Conservation (phyloP, 1,140 invertebrate genomes). For the Vanessa atalanta region DNA sequence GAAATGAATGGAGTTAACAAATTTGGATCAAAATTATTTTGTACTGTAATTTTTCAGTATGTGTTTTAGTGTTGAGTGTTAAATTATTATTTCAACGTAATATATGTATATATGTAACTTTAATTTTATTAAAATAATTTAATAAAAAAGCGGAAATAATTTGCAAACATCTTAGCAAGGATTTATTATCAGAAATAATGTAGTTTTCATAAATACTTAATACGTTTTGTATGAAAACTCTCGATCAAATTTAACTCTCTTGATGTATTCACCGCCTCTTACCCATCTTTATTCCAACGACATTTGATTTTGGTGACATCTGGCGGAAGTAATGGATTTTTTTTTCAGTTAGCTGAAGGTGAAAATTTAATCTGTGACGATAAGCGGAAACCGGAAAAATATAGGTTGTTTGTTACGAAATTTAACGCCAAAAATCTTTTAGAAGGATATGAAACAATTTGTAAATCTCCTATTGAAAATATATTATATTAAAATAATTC, state of each 20-base stretch:
- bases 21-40: not conserved
- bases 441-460: not conserved
- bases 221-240: no score
- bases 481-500: no score
- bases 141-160: no score
- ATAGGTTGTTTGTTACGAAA: constrained; percentile 37
- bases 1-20: constrained; percentile 37
- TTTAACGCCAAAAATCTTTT: constrained; percentile 3
- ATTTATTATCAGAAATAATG: no score
- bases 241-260: no score
- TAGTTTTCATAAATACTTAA: no score
- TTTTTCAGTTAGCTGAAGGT: constrained; percentile 80
- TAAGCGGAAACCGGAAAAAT: constrained; percentile 65
- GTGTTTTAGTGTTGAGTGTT: not conserved
- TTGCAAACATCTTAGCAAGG: no score
- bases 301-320: constrained; percentile 79
- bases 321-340: constrained; percentile 80
- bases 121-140: no score
- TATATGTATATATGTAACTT: no score
- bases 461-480: not conserved
- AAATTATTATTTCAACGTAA: no score
- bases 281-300: constrained; percentile 52
- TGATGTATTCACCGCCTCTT: constrained; percentile 35
- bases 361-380: constrained; percentile 79
- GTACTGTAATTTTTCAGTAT: not conserved